These are phyloP conservation scores for Callocephalon fimbriatum DNA, from an alignment of 2,113 vertebrate species.

Conservation along the genomic window DNA sequence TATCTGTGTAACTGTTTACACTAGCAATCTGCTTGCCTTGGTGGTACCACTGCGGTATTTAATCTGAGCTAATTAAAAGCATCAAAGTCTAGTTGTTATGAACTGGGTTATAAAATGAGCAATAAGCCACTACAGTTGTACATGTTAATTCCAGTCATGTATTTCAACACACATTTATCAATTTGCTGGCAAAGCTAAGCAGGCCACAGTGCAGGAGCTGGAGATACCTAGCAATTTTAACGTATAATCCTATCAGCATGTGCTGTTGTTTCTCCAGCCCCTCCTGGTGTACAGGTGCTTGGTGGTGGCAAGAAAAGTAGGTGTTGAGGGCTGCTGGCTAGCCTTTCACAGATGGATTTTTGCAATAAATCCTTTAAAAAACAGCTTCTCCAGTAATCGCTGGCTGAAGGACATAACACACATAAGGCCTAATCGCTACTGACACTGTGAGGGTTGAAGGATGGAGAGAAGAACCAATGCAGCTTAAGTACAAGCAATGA, in stretches of 20 bases:
- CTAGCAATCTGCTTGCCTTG: not conserved
- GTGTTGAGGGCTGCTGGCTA: not conserved
- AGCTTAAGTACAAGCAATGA: not conserved
- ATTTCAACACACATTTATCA: not conserved
- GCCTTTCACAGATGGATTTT: not conserved
- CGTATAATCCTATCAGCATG: not conserved
- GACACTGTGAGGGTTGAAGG: not conserved
- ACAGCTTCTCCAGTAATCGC: constrained; percentile 28
- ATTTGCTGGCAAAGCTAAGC: not conserved
- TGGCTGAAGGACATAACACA: not conserved
- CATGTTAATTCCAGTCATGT: constrained; percentile 8
- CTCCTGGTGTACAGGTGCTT: not conserved
- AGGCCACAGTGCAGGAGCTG: not conserved
- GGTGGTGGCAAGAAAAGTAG: not conserved
- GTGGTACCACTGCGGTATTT: not conserved
- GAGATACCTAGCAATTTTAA: constrained; percentile 14
- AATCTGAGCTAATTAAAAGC: constrained; percentile 44
- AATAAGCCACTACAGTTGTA: not conserved
- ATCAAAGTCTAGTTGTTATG: constrained; percentile 18
- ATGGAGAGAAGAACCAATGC: not conserved
- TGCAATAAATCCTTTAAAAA: constrained; percentile 40
- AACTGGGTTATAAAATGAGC: constrained; percentile 1
- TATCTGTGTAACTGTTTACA: not conserved
- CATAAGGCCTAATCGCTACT: not conserved
- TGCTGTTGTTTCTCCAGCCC: not conserved